Evolutionary conservation across 2,888 invertebrate genomes (phyloP), one percentile per base, ranked within the genome.

Genomic region (Apamea monoglypha): DNA sequence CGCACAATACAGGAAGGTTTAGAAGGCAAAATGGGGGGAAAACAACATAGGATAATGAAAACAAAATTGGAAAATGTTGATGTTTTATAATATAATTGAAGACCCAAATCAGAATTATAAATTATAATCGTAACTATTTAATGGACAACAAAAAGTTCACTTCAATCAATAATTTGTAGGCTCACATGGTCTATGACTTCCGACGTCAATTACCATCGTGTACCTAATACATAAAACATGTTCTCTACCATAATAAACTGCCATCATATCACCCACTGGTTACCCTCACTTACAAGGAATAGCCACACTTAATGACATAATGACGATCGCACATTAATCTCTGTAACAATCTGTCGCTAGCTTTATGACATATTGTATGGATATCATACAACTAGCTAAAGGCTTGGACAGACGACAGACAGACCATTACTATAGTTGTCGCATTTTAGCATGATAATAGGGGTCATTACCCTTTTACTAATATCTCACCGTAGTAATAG

Each of bases 321-420:
- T 53, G 44, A 68, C 74, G 44, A 80, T 18, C n/a, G n/a, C 53
- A 40, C 40, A 80, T 76, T 73, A 69, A 83, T 83, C 83, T 76
- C 12, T 47, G 53, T 61, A 1, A 69, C 73, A 76, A 83, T 83
- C 72, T 83, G 83, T 83, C 80, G 64, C 76, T 71, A 36, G n/a
- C 47, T 82, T 85, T 85, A 85, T 85, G 85, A 82, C 76, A 68
- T 73, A 80, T 85, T 85, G 74, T 85, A 82, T 79, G 68, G 67
- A 79, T 82, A 74, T 71, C 74, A 61, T 47, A 50, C 61, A 78
- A 63, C 16, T 32, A 50, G 36, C 18, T 76, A 80, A 80, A 29
- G 80, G 80, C 53, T 53, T 75, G 80, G n/a, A 12, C 74, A 79
- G 25, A 70, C 14, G 3, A 12, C 74, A 79, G 25, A 70, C 14